These are phyloP conservation scores for Drosophila lacteicornis DNA, from an alignment of 1,140 invertebrate species.

Conservation along the genomic window DNA sequence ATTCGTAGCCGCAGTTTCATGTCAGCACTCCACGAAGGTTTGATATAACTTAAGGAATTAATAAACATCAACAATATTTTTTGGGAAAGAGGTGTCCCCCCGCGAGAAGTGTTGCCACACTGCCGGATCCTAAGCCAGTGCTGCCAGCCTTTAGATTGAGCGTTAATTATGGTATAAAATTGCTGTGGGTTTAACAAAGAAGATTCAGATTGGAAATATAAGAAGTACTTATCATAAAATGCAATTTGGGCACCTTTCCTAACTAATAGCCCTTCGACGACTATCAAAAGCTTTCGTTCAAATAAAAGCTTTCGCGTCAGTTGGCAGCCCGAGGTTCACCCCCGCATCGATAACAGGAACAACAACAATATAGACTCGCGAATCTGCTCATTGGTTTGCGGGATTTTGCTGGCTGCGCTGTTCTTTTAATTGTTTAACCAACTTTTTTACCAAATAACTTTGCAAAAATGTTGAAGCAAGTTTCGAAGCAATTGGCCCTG, in stretches of 20 bases:
- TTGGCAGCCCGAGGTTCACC: constrained; percentile 8
- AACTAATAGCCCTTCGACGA: not conserved
- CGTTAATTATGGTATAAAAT: too few relatives aligned
- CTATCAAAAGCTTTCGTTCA: constrained; percentile 7
- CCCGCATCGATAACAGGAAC: constrained; percentile 24
- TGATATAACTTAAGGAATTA: not conserved
- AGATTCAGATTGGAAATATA: not conserved
- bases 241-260: not conserved
- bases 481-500: constrained; percentile 80
- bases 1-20: not conserved
- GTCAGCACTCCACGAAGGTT: not conserved
- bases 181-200: too few relatives aligned
- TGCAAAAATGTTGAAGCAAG: constrained; percentile 83
- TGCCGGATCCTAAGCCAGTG: not conserved
- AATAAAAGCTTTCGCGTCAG: constrained; percentile 16
- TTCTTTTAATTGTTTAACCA: constrained; percentile 59
- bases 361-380: constrained; percentile 29
- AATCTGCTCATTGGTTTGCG: constrained; percentile 57
- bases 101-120: not conserved
- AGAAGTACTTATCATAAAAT: not conserved
- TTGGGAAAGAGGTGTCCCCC: not conserved
- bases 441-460: constrained; percentile 50
- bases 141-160: not conserved
- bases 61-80: constrained; percentile 13
- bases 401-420: constrained; percentile 66